Evolutionary conservation across 2,797 vertebrate species (phyloP).

Genomic region (Etheostoma perlongum): DNA sequence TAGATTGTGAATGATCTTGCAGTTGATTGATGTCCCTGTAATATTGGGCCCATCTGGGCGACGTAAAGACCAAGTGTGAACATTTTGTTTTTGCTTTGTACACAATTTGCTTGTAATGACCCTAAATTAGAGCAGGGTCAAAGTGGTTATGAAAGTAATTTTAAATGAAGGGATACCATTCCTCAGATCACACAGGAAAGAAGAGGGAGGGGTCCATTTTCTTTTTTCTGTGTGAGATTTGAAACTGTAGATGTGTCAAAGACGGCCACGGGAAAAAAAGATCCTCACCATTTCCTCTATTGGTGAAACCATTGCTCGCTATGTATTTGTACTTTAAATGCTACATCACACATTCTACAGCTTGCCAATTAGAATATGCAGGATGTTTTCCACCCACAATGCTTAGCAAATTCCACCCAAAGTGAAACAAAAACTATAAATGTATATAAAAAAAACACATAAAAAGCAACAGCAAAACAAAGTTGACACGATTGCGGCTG

Average conservation of each 20-base stretch:
- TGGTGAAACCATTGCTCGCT: conserved; percentile 27
- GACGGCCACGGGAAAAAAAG: conserved; percentile 48
- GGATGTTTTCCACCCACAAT: conserved; percentile 62
- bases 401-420: conserved; percentile 72
- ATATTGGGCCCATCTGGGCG: conserved; percentile 47
- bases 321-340: conserved; percentile 47
- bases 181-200: conserved; percentile 33
- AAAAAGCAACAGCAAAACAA: conserved; percentile 81
- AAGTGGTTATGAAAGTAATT: conserved; percentile 57
- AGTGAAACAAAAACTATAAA: conserved; percentile 64
- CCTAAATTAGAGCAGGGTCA: conserved; percentile 54
- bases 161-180: conserved; percentile 15
- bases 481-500: conserved; percentile 81
- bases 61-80: conserved; percentile 57
- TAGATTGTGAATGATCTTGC: conserved; percentile 33
- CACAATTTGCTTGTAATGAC: conserved; percentile 60
- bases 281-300: conserved; percentile 42
- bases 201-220: conserved; percentile 15
- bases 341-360: conserved; percentile 49
- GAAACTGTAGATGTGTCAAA: conserved; percentile 36
- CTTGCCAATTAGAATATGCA: conserved; percentile 49
- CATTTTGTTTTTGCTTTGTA: conserved; percentile 58
- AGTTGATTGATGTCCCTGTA: conserved; percentile 58
- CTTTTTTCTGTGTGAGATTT: neutral
- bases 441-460: conserved; percentile 56